Conservation (phyloP, 23 tunicate species). For the Ascidia mentula region DNA sequence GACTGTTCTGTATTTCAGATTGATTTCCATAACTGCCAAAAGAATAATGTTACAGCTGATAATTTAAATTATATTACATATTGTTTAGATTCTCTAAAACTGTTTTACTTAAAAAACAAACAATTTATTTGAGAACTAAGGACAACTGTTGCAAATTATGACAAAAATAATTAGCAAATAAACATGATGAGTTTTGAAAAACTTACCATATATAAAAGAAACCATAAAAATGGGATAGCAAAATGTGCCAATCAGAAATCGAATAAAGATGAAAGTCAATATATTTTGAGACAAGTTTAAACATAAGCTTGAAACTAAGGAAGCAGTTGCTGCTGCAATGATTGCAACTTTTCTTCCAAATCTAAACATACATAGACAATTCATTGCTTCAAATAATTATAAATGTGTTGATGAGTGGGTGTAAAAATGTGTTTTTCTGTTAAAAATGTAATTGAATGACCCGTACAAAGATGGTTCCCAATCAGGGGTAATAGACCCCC, state of each 20-base stretch:
- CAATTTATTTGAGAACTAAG: neutral
- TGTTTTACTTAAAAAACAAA: no score
- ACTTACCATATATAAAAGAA: slow-evolving; percentile 19
- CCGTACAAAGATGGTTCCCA: neutral
- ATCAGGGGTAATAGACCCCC: no score
- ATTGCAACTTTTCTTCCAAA: slow-evolving; percentile 14
- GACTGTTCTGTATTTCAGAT: neutral
- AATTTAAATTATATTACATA: neutral
- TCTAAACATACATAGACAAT: neutral
- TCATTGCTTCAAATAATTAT: no score
- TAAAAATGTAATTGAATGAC: neutral
- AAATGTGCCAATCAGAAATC: neutral
- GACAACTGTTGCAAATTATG: neutral
- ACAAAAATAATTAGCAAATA: neutral
- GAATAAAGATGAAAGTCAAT: neutral
- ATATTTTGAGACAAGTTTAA: neutral
- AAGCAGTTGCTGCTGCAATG: neutral
- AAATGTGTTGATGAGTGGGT: no score
- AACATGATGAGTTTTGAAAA: neutral
- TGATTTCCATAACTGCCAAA: slow-evolving; percentile 6
- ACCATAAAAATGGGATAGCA: slow-evolving; percentile 14
- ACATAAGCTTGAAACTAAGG: neutral
- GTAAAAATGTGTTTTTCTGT: neutral
- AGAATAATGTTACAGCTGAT: neutral
- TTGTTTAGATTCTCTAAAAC: no score